These are phyloP conservation scores for Pseudococcus longispinus DNA, from an alignment of 2,888 invertebrate species.

Conservation along the genomic window DNA sequence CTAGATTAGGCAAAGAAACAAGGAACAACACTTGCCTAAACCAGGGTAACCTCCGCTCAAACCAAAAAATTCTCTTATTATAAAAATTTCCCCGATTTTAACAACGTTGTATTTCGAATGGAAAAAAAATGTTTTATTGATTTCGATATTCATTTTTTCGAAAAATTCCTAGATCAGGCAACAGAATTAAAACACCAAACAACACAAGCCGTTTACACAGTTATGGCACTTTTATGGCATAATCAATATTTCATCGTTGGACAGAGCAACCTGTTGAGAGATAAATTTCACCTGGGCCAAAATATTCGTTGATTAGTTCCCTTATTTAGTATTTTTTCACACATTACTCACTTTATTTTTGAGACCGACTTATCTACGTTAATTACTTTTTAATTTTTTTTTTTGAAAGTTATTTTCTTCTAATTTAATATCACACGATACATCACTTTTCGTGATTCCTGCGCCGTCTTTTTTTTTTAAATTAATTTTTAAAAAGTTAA, in stretches of 20 bases:
- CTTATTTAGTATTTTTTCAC: neutral
- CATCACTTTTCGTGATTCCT: slow-evolving; percentile 18
- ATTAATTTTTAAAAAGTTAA: neutral
- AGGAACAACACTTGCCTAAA: neutral
- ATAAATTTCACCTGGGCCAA: neutral
- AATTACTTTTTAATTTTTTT: neutral
- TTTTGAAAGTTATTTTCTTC: neutral
- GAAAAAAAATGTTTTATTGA: slow-evolving; percentile 24
- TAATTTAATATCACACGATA: slow-evolving; percentile 15
- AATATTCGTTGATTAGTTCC: neutral
- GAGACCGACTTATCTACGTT: neutral
- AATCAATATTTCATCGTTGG: neutral
- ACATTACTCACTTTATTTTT: neutral
- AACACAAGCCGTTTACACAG: neutral
- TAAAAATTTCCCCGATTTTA: neutral
- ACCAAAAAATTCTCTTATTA: neutral
- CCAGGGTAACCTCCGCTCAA: neutral
- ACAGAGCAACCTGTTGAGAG: neutral
- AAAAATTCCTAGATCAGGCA: neutral
- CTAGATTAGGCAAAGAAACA: neutral
- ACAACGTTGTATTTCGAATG: neutral
- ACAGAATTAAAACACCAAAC: neutral
- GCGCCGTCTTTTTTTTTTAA: neutral
- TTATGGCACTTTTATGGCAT: slow-evolving; percentile 32
- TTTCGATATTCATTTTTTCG: neutral